phyloP scores from a whole-genome alignment of 2,113 vertebrate species.

The Solea solea region DNA sequence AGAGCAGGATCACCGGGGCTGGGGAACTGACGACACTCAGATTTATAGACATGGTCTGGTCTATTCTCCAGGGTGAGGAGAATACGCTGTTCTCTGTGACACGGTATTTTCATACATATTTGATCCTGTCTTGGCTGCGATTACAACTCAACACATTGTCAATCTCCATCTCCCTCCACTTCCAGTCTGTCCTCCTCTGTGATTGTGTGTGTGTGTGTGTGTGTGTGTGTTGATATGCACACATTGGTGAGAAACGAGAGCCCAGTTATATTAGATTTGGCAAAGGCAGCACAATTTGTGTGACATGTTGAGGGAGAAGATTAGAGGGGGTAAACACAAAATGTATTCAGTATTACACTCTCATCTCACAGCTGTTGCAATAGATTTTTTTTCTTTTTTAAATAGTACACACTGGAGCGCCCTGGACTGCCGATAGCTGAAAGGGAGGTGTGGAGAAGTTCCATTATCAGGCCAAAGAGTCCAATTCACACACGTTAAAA shows the following conservation, averaged over 20 bases:
- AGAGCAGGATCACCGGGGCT: slow-evolving; percentile 49
- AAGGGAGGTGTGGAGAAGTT: slow-evolving; percentile 66
- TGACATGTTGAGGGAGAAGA: slow-evolving; percentile 78
- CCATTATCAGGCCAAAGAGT: slow-evolving; percentile 68
- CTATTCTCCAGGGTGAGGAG: slow-evolving; percentile 51
- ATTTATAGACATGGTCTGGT: slow-evolving; percentile 44
- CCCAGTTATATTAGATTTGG: slow-evolving; percentile 76
- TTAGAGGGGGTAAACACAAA: slow-evolving; percentile 73
- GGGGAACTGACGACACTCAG: slow-evolving; percentile 48
- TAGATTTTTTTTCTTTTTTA: slow-evolving; percentile 67
- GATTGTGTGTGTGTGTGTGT: slow-evolving; percentile 37
- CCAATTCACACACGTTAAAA: slow-evolving; percentile 71
- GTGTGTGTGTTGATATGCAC: neutral
- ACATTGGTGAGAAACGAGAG: slow-evolving; percentile 26
- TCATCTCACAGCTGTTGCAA: slow-evolving; percentile 77
- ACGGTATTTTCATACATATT: slow-evolving; percentile 70
- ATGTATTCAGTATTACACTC: slow-evolving; percentile 78
- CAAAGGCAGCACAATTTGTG: slow-evolving; percentile 76
- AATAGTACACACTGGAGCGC: slow-evolving; percentile 60
- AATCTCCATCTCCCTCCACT: slow-evolving; percentile 55
- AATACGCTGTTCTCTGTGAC: slow-evolving; percentile 37
- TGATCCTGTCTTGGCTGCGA: slow-evolving; percentile 68
- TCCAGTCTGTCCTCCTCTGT: slow-evolving; percentile 25
- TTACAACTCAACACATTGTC: slow-evolving; percentile 63
- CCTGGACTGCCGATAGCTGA: slow-evolving; percentile 56